Evolutionary conservation across 1,140 invertebrate species (phyloP).

Genomic region (Euwallacea fornicatus): DNA sequence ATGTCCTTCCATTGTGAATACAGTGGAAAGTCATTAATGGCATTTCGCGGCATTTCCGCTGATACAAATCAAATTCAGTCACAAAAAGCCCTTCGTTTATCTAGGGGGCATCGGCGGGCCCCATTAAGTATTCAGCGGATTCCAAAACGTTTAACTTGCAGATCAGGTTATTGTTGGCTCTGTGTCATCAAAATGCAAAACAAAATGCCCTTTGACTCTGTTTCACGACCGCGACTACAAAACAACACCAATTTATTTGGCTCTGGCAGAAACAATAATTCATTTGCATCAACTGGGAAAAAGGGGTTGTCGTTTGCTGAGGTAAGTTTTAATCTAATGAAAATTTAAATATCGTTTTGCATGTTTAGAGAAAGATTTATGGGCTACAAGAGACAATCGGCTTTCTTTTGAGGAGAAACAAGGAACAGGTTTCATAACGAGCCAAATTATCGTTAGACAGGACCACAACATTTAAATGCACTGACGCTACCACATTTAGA

Average conservation of each 20-base stretch:
- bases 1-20: background rate
- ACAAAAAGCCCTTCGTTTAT: constrained; percentile 16
- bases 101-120: constrained; percentile 9
- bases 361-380: no score
- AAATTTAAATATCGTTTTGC: no score
- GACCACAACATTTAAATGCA: no score
- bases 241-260: constrained; percentile 19
- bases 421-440: no score
- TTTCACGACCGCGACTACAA: constrained; percentile 10
- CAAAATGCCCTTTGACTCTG: constrained; percentile 21
- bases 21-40: background rate
- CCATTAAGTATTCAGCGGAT: constrained; percentile 23
- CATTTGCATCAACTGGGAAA: constrained; percentile 8
- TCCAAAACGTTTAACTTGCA: constrained; percentile 25
- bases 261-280: constrained; percentile 19
- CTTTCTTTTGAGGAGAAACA: no score
- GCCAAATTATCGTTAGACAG: no score
- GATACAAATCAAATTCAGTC: constrained; percentile 25
- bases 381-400: no score
- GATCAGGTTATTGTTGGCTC: constrained; percentile 20
- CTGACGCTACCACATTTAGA: no score
- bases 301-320: no score
- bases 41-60: constrained; percentile 2
- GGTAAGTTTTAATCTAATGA: no score
- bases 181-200: constrained; percentile 28